phyloP scores from a whole-genome alignment of 1,140 invertebrate species.

The Drosophila yakuba region DNA sequence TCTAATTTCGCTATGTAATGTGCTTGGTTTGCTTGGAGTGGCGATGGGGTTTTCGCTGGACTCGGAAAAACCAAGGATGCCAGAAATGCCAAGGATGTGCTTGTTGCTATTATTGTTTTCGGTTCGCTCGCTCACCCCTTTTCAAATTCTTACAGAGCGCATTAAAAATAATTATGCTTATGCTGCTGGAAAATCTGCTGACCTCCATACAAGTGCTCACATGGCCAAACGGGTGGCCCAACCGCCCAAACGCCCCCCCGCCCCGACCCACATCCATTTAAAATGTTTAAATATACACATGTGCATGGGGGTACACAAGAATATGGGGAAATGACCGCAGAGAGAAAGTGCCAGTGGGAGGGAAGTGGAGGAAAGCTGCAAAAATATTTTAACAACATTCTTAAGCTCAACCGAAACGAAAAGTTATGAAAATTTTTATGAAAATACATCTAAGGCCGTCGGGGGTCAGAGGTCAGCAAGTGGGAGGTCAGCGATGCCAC shows the following conservation, averaged over 20 bases:
- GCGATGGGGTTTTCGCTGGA: background rate
- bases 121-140: conserved; percentile 12
- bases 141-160: conserved; percentile 55
- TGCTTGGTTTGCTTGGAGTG: conserved; percentile 15
- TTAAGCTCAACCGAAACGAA: conserved; percentile 62
- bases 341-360: conserved; percentile 20
- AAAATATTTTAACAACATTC: conserved; percentile 59
- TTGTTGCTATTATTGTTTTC: conserved; percentile 29
- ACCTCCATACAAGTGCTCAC: conserved; percentile 41
- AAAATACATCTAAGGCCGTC: conserved; percentile 41
- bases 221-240: conserved; percentile 19
- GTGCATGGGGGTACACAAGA: background rate
- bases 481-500: background rate
- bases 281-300: conserved; percentile 9
- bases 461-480: conserved; percentile 10
- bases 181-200: conserved; percentile 68
- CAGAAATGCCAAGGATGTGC: conserved; percentile 30
- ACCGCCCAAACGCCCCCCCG: too few species aligned
- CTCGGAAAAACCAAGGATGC: conserved; percentile 31
- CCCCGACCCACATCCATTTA: conserved; percentile 4
- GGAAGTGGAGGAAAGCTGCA: conserved; percentile 11
- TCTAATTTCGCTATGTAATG: conserved; percentile 50
- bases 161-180: conserved; percentile 80
- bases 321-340: conserved; percentile 23
- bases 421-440: conserved; percentile 61